These are phyloP conservation scores for Cosmia pyralina DNA, from an alignment of 2,888 invertebrate genomes.

Conservation along the genomic window DNA sequence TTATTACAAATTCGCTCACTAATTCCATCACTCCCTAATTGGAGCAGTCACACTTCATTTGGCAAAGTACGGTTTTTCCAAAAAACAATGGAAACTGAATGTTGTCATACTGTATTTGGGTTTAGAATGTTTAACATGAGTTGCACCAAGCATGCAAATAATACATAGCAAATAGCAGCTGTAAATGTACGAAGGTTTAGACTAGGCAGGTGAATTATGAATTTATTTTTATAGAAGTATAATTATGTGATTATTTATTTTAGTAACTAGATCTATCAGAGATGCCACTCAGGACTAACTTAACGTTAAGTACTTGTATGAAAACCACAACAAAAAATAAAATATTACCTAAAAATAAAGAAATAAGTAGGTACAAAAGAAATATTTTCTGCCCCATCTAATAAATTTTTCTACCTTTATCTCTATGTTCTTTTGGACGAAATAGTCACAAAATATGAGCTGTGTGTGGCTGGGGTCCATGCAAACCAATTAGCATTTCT, in stretches of 20 bases:
- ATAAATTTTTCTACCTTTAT: conserved; percentile 18
- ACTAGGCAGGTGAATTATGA: not conserved
- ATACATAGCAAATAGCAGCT: not conserved
- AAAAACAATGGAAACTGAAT: too few relatives aligned
- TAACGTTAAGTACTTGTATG: not conserved
- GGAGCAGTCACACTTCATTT: too few relatives aligned
- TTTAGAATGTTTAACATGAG: not conserved
- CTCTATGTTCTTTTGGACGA: not conserved
- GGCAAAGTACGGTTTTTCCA: too few relatives aligned
- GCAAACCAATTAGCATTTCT: not conserved
- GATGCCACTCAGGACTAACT: not conserved
- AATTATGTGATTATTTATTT: not conserved
- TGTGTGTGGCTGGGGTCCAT: not conserved
- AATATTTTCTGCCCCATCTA: not conserved
- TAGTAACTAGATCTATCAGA: not conserved
- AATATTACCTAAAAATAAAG: not conserved
- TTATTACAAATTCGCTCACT: too few relatives aligned
- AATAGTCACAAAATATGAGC: not conserved
- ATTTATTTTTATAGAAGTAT: too few relatives aligned
- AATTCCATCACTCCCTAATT: too few relatives aligned
- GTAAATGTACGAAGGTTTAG: not conserved
- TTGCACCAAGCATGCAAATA: not conserved
- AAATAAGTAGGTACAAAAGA: not conserved
- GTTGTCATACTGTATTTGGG: not conserved
- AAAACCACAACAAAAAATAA: not conserved